A percentile compares a stretch with the other conserved stretches of the same genome.
Conservation (phyloP, 2,113 vertebrate genomes). For the Bagarius yarrelli region DNA sequence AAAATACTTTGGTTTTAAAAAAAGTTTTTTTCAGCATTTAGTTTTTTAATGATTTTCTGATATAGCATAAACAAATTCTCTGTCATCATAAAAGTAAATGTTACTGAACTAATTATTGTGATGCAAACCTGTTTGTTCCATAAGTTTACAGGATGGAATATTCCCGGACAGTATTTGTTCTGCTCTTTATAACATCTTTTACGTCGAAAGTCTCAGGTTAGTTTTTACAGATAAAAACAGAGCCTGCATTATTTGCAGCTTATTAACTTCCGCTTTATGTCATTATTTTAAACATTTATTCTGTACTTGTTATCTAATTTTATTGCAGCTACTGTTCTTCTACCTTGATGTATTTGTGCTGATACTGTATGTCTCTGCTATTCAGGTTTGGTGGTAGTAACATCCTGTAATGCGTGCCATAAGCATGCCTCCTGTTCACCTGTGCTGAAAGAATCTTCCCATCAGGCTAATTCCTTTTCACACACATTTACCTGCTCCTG, state of each 20-base stretch:
- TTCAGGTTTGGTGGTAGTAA: conserved; percentile 21
- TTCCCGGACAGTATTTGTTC: background rate
- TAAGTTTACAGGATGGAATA: background rate
- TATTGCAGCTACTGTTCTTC: background rate
- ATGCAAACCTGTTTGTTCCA: background rate
- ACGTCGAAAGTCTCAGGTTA: conserved; percentile 28
- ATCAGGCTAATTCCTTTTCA: background rate
- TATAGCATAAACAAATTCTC: background rate
- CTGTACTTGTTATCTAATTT: background rate
- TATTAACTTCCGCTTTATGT: background rate
- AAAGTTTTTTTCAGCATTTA: background rate
- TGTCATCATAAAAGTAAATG: background rate
- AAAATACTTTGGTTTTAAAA: no score
- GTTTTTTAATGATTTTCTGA: background rate
- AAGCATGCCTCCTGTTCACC: conserved; percentile 13
- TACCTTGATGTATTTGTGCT: background rate
- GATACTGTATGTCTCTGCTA: background rate
- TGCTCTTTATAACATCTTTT: background rate
- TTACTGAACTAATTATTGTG: background rate
- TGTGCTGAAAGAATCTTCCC: background rate
- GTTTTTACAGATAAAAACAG: background rate
- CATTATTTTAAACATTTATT: background rate
- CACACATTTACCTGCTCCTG: conserved; percentile 55
- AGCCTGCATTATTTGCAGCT: background rate
- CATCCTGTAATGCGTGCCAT: conserved; percentile 24